Evolutionary conservation across 2,113 vertebrate species (phyloP), one percentile per base, ranked within the genome.

Genomic region (Melanostigma gelatinosum): DNA sequence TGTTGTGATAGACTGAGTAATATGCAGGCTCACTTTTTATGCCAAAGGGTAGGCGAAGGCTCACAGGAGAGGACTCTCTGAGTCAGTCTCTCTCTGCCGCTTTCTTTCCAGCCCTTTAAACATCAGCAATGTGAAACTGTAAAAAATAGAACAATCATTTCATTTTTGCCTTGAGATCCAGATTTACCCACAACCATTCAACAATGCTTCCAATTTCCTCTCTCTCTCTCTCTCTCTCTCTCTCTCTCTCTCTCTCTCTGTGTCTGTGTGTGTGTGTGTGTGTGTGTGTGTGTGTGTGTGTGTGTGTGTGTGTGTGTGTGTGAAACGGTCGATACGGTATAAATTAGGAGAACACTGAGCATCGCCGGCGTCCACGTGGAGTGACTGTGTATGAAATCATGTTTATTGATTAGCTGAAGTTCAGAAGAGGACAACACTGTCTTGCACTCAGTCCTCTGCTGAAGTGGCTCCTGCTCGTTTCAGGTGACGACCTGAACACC

Each of bases 11-110:
- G 91, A 87, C 88, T 89, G 85, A 85, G 76, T 94, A 91, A 92
- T 92, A 92, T 90, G 91, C 92, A 91, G 91, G 88, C 88, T 91
- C 90, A 92, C 91, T 93, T 91, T 92, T 87, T 80, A 18, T 83
- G 93, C 91, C 93, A 91, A 81, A 83, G 91, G 91, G 87, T 69
- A 91, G 89, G 85, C 2, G 58, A 32, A 76, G 86, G 74, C 89
- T 89, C 87, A 85, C 75, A 86, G 76, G 81, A 88, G 87, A 88
- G 68, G 65, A 72, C 58, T 71, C 73, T 85, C 83, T 85, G 84
- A 89, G 73, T 88, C 81, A 67, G 77, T 65, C 83, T 80, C 72
- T 40, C 48, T 85, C 74, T 64, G 74, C 27, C 71, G 77, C 68
- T 79, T 55, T 71, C 44, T 82, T 81, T 78, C 20, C 78, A 77